Evolutionary conservation across 2,797 vertebrate genomes (phyloP).

Genomic region (Xyrichtys novacula): DNA sequence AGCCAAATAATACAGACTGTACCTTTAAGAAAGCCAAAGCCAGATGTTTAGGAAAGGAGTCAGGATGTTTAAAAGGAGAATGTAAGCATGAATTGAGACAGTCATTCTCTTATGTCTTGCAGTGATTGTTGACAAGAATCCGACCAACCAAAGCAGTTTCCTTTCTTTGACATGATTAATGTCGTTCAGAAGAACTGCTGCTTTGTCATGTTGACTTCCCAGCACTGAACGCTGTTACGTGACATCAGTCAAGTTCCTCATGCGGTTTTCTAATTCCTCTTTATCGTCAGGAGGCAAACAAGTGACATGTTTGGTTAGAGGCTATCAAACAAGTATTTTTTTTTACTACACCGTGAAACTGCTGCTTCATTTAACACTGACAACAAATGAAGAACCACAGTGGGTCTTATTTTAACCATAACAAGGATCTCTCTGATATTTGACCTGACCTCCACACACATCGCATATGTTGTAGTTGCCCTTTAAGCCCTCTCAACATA

Average conservation of each 20-base stretch:
- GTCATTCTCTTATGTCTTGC: too few relatives aligned
- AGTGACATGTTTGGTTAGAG: neutral
- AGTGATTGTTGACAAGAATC: neutral
- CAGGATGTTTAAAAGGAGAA: too few relatives aligned
- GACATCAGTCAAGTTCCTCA: constrained; percentile 47
- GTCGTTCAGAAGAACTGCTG: neutral
- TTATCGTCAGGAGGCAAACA: constrained; percentile 12
- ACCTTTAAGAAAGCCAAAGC: too few relatives aligned
- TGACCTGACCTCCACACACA: neutral
- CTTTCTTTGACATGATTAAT: neutral
- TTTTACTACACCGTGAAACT: neutral
- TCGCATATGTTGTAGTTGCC: neutral
- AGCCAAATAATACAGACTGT: too few relatives aligned
- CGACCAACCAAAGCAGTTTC: constrained; percentile 9
- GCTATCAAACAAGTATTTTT: neutral
- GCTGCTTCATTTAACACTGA: neutral
- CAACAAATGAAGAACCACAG: too few relatives aligned
- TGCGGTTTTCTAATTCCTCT: constrained; percentile 45
- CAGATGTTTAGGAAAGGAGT: too few relatives aligned
- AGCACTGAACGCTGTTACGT: constrained; percentile 8
- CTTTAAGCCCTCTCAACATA: constrained; percentile 5
- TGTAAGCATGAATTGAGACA: too few relatives aligned
- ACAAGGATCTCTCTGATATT: neutral
- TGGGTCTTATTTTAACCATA: neutral
- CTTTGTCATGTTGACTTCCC: constrained; percentile 27